Conservation (phyloP, 2,888 invertebrate genomes). For the Oxyteleia sp. region DNA sequence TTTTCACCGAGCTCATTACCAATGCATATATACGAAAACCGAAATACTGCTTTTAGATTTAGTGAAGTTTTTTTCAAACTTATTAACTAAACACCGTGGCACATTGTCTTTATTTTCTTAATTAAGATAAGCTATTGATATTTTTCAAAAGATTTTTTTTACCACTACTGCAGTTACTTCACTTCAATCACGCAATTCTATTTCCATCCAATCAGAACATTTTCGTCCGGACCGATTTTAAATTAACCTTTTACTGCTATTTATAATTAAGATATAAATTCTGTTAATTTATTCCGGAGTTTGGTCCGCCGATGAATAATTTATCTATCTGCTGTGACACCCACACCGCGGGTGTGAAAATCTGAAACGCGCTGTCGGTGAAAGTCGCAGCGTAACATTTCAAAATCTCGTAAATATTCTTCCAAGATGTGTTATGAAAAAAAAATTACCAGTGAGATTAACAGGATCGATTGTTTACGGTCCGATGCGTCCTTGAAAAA, state of each 20-base stretch:
- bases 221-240: not conserved
- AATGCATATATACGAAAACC: too few relatives aligned
- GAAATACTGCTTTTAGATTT: too few relatives aligned
- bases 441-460: conserved; percentile 30
- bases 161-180: too few relatives aligned
- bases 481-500: conserved; percentile 26
- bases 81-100: too few relatives aligned
- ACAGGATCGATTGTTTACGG: conserved; percentile 32
- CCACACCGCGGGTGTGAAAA: not conserved
- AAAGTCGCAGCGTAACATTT: conserved; percentile 42
- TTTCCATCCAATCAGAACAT: not conserved
- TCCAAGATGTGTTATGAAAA: conserved; percentile 11
- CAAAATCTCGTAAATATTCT: conserved; percentile 15
- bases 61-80: too few relatives aligned
- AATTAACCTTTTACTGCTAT: not conserved
- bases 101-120: too few relatives aligned
- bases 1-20: too few relatives aligned
- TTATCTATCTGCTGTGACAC: not conserved
- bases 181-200: not conserved
- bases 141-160: too few relatives aligned
- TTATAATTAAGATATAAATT: not conserved
- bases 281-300: not conserved
- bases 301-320: not conserved
- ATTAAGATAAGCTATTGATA: too few relatives aligned
- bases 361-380: conserved; percentile 11